A percentile compares a stretch with the other conserved stretches of the same genome.
These are phyloP conservation scores for Pelosia muscerda DNA, from an alignment of 2,888 invertebrate genomes.

Conservation along the genomic window DNA sequence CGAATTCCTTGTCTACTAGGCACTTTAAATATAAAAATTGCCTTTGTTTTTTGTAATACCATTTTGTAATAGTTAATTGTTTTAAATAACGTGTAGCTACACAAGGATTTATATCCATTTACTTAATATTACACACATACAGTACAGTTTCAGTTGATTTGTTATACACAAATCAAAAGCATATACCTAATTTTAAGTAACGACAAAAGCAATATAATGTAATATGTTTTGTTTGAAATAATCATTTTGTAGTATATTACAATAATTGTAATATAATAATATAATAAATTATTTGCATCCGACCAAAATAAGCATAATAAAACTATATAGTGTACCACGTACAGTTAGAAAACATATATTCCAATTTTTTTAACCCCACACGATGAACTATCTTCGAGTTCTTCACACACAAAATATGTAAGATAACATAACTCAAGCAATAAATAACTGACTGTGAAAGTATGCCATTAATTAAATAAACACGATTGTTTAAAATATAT, in stretches of 20 bases:
- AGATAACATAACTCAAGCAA: background rate
- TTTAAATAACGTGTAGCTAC: too few relatives aligned
- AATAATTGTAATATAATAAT: too few relatives aligned
- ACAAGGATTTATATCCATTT: too few relatives aligned
- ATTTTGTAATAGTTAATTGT: too few relatives aligned
- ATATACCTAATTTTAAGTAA: too few relatives aligned
- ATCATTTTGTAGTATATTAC: too few relatives aligned
- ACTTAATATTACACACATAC: too few relatives aligned
- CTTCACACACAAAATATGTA: background rate
- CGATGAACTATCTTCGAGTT: background rate
- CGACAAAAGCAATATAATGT: too few relatives aligned
- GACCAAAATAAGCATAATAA: background rate
- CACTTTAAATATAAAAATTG: background rate
- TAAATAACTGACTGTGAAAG: conserved; percentile 6
- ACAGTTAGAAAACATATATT: background rate
- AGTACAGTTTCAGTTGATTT: too few relatives aligned
- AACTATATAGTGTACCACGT: background rate
- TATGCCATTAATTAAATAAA: conserved; percentile 10
- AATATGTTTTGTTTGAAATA: too few relatives aligned
- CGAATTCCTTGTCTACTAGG: too few relatives aligned
- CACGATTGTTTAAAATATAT: conserved; percentile 5
- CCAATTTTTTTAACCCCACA: background rate
- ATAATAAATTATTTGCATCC: background rate
- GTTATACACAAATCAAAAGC: too few relatives aligned
- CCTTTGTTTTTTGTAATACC: background rate